A percentile compares a stretch with the other conserved stretches of the same genome.
Evolutionary conservation across 2,888 invertebrate genomes (phyloP).

Genomic region (Microctonus aethiopoides): DNA sequence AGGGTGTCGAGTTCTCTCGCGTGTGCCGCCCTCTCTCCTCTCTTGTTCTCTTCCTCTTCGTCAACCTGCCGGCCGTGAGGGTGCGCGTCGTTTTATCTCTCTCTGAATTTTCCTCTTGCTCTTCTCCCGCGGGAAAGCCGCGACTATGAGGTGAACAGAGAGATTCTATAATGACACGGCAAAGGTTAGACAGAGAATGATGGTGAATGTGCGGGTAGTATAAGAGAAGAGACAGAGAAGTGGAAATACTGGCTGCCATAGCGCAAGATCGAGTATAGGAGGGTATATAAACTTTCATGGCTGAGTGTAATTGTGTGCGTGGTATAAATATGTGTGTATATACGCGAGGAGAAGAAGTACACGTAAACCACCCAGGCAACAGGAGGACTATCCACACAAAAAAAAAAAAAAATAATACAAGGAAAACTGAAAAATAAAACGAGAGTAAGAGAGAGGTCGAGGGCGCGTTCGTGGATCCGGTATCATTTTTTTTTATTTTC

Average conservation of each 20-base stretch:
- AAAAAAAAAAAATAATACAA: not conserved
- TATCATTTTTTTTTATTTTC: conserved; percentile 6
- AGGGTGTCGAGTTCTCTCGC: conserved; percentile 9
- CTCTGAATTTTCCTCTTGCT: conserved; percentile 30
- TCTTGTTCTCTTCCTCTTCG: not conserved
- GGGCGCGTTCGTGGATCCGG: conserved; percentile 22
- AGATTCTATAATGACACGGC: not conserved
- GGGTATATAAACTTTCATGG: not conserved
- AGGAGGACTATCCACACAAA: not conserved
- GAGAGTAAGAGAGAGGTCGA: conserved; percentile 31
- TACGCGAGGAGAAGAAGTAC: not conserved
- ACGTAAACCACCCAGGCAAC: conserved; percentile 1
- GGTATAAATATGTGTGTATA: too few relatives aligned
- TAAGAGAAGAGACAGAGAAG: not conserved
- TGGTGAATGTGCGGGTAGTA: not conserved
- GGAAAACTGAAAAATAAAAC: not conserved
- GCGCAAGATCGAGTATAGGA: conserved; percentile 20
- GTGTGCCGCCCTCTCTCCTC: not conserved
- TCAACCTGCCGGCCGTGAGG: conserved; percentile 48
- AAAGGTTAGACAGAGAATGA: not conserved
- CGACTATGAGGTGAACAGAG: not conserved
- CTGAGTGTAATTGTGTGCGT: too few relatives aligned
- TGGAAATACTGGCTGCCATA: not conserved
- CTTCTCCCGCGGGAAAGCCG: conserved; percentile 9
- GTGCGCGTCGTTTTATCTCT: conserved; percentile 43